Evolutionary conservation across 2,797 vertebrate species (phyloP).

Genomic region (Syncerus caffer): DNA sequence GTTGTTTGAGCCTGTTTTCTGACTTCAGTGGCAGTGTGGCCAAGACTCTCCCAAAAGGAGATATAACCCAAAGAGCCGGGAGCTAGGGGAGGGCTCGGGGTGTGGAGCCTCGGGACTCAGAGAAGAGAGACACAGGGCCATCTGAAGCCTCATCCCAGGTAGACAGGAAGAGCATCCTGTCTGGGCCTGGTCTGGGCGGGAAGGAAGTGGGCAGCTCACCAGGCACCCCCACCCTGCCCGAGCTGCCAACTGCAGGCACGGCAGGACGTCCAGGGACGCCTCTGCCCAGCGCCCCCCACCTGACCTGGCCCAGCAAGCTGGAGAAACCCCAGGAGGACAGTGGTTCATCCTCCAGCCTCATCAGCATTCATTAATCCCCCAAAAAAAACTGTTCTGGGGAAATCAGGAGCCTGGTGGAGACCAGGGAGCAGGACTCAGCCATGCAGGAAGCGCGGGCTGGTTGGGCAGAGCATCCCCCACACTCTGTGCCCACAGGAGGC

Average conservation of each 20-base stretch:
- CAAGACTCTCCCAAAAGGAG: background rate
- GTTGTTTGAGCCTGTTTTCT: background rate
- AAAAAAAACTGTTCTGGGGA: constrained; percentile 44
- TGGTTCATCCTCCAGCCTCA: background rate
- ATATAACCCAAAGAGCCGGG: background rate
- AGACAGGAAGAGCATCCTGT: background rate
- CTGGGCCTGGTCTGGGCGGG: background rate
- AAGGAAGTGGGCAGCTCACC: background rate
- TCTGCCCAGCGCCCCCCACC: background rate
- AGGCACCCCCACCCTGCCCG: accelerated
- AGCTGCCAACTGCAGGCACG: background rate
- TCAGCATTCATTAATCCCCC: constrained; percentile 54
- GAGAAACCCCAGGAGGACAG: accelerated
- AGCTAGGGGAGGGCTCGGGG: background rate
- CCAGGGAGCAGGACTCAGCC: constrained; percentile 34
- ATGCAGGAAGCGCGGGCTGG: background rate
- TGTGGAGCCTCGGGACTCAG: background rate
- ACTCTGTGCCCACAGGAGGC: constrained; percentile 68
- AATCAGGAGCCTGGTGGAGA: background rate
- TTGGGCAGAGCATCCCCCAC: background rate
- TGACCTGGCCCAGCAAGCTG: background rate
- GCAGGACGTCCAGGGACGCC: background rate
- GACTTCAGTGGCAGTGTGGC: background rate
- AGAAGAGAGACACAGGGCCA: background rate
- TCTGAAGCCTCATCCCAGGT: background rate